Conservation (phyloP, 2,888 invertebrate species). For the Thereva nobilitata region DNA sequence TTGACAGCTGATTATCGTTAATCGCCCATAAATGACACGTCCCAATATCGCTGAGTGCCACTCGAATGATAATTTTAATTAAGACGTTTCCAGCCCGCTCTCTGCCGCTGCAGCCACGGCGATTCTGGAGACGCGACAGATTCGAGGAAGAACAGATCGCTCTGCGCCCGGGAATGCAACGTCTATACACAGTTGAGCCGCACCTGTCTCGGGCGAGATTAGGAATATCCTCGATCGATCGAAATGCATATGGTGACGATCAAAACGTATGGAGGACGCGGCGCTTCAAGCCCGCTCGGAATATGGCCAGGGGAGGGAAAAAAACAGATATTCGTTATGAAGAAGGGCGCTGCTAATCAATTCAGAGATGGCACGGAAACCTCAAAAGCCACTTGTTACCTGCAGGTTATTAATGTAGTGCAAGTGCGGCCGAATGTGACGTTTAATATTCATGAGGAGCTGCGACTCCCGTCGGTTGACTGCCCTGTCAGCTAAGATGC, state of each 20-base stretch:
- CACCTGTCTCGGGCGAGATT: no score
- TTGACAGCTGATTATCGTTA: conserved; percentile 31
- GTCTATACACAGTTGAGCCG: no score
- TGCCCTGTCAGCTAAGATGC: conserved; percentile 24
- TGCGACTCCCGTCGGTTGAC: conserved; percentile 27
- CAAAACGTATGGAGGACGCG: no score
- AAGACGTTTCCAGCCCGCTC: conserved; percentile 11
- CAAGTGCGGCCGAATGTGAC: conserved; percentile 51
- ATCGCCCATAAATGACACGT: conserved; percentile 35
- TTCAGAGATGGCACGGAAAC: conserved; percentile 45
- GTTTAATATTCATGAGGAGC: conserved; percentile 55
- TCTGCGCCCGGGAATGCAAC: no score
- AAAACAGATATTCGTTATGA: not conserved
- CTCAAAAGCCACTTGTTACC: conserved; percentile 45
- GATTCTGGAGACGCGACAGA: not conserved
- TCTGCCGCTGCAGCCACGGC: not conserved
- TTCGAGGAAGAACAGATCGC: not conserved
- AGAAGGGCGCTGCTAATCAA: conserved; percentile 45
- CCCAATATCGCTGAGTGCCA: conserved; percentile 10
- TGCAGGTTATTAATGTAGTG: conserved; percentile 52
- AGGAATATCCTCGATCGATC: no score
- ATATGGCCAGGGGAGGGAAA: no score
- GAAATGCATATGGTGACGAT: no score
- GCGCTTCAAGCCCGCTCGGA: no score
- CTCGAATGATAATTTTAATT: conserved; percentile 25